Base-by-base conservation (phyloP, 2,888 invertebrate species). In the Ochropacha duplaris region DNA sequence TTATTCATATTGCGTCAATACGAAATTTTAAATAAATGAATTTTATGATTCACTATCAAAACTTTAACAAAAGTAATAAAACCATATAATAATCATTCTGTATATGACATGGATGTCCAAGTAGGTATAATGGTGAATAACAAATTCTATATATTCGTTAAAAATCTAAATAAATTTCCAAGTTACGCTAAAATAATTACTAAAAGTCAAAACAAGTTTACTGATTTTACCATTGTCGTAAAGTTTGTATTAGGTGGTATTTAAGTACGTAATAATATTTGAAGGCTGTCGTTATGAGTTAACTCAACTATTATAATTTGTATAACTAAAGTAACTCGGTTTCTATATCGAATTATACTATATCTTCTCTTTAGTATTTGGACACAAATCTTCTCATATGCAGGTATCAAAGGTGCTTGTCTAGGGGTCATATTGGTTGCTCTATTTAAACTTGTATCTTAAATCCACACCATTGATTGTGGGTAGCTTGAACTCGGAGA, bases 391-490 rank as follows among this genome's bases (percentile, higher is more conserved):
- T 34, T 34, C 34, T 14, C 14, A 14, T 24, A 31, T 31, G 16
- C 39, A 39, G 39, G 39, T 39, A 14, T 39, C 8, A 16, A 39
- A 36, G 12, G 36, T 14, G n/a, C n/a, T n/a, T 14, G 12, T 39
- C 14, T 14, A 39, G 14, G 16, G 39, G 16, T 16, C 16, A 39
- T 16, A 16, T 16, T 4, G 14, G 39, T 39, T 2, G 39, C 16
- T 39, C 16, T 39, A 39, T 39, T 14, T 36, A 11, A 14, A 36
- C 36, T 14, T 39, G 39, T 39, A 39, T 79, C 61, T 75, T 72
- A 79, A 84, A 79, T 79, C 71, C 68, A 64, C 59, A 62, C 65
- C 72, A 79, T 83, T 82, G 81, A 81, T 81, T 80, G 76, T 76
- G 78, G 75, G 70, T 72, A 73, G 65, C 65, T 64, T 61, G 73